Evolutionary conservation across 2,888 invertebrate genomes (phyloP).

Genomic region (Beris chalybata): DNA sequence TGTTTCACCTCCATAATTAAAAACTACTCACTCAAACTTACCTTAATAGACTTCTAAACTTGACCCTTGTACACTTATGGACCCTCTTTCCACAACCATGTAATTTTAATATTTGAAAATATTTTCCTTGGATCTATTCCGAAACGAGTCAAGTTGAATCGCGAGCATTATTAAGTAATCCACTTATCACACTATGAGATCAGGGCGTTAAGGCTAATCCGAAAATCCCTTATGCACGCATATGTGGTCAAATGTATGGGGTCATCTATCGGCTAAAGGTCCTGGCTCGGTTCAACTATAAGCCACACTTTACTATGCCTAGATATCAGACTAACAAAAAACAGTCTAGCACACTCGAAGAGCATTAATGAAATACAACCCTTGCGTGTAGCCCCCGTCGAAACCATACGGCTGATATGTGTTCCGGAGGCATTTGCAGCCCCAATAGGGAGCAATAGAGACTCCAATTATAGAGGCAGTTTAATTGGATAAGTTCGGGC

Average conservation of each 20-base stretch:
- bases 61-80: too few species aligned
- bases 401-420: constrained; percentile 19
- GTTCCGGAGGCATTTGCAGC: constrained; percentile 21
- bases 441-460: constrained; percentile 18
- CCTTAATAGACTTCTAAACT: too few species aligned
- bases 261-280: neutral
- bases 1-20: too few species aligned
- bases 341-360: constrained; percentile 16
- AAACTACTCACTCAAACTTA: too few species aligned
- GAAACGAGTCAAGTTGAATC: constrained; percentile 31
- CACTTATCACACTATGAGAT: constrained; percentile 34
- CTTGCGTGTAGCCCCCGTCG: constrained; percentile 26
- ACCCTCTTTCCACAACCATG: too few species aligned
- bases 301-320: too few species aligned
- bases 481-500: constrained; percentile 31
- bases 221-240: constrained; percentile 34
- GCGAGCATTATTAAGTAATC: constrained; percentile 35
- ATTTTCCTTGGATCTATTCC: neutral
- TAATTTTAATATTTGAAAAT: too few species aligned
- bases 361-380: constrained; percentile 28
- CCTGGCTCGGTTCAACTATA: neutral
- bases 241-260: neutral
- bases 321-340: too few species aligned
- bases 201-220: constrained; percentile 35
- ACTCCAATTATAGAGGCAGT: constrained; percentile 18